Evolutionary conservation across 2,113 vertebrate species (phyloP).

Genomic region (Gasterosteus aculeatus): DNA sequence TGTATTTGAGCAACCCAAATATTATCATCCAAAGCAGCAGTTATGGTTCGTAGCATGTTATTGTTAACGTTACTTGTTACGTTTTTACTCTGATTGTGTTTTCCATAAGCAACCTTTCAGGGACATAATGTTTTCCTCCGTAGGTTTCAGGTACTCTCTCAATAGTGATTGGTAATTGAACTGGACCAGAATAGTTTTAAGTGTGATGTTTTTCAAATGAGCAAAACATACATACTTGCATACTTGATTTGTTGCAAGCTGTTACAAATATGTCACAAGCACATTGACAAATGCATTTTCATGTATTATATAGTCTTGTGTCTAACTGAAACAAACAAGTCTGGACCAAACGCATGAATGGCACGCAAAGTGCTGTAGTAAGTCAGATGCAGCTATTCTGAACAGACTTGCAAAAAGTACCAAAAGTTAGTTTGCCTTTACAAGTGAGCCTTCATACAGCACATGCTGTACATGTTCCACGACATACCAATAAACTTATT

Average conservation of each 20-base stretch:
- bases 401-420: neutral
- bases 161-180: neutral
- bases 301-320: neutral
- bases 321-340: neutral
- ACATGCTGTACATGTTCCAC: neutral
- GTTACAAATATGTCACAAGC: neutral
- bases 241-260: neutral
- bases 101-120: neutral
- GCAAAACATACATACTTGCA: neutral
- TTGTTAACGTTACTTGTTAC: neutral
- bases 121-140: neutral
- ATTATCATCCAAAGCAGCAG: conserved; percentile 1
- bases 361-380: neutral
- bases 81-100: neutral
- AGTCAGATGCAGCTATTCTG: neutral
- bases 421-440: neutral
- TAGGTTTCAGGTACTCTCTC: neutral
- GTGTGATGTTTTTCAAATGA: neutral
- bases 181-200: neutral
- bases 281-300: neutral
- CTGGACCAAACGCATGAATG: neutral
- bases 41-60: neutral
- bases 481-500: neutral
- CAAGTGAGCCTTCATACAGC: no score
- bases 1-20: conserved; percentile 19